Percentiles rank a stretch among this genome's conserved stretches.
These are phyloP conservation scores for Leptatherina wallacei DNA, from an alignment of 2,797 vertebrate species.

Conservation along the genomic window DNA sequence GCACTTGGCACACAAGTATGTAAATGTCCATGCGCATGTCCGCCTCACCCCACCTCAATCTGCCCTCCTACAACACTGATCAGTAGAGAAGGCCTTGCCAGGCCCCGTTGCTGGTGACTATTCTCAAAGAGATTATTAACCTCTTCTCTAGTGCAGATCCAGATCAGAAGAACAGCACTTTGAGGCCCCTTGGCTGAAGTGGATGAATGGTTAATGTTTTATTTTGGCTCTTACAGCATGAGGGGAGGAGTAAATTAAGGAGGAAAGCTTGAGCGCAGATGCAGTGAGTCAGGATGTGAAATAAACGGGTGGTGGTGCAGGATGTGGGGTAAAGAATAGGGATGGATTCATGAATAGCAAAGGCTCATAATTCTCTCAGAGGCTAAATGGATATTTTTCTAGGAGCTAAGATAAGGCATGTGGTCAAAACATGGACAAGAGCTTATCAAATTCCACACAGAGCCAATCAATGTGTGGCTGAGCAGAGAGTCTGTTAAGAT, in stretches of 20 bases:
- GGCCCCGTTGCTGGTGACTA: conserved; percentile 49
- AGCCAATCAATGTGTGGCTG: conserved; percentile 70
- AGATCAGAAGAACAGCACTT: conserved; percentile 59
- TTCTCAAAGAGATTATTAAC: conserved; percentile 74
- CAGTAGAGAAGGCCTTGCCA: conserved; percentile 47
- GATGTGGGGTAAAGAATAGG: conserved; percentile 40
- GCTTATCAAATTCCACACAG: conserved; percentile 72
- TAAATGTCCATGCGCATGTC: conserved; percentile 43
- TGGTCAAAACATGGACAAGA: conserved; percentile 62
- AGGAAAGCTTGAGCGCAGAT: conserved; percentile 20
- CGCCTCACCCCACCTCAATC: conserved; percentile 1
- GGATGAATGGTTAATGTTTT: conserved; percentile 41
- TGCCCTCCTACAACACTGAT: conserved; percentile 46
- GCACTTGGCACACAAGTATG: conserved; percentile 67
- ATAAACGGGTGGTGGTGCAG: conserved; percentile 28
- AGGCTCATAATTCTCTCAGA: conserved; percentile 73
- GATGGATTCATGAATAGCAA: conserved; percentile 59
- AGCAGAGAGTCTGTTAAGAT: conserved; percentile 67
- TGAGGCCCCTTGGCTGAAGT: conserved; percentile 47
- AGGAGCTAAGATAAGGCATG: conserved; percentile 66
- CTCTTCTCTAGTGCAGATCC: conserved; percentile 54
- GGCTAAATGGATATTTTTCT: conserved; percentile 71
- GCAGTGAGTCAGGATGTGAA: conserved; percentile 35
- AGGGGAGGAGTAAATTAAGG: conserved; percentile 5
- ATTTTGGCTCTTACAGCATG: conserved; percentile 28